Base-by-base conservation (phyloP, 2,888 invertebrate genomes). In the Sarcophaga subvicina region DNA sequence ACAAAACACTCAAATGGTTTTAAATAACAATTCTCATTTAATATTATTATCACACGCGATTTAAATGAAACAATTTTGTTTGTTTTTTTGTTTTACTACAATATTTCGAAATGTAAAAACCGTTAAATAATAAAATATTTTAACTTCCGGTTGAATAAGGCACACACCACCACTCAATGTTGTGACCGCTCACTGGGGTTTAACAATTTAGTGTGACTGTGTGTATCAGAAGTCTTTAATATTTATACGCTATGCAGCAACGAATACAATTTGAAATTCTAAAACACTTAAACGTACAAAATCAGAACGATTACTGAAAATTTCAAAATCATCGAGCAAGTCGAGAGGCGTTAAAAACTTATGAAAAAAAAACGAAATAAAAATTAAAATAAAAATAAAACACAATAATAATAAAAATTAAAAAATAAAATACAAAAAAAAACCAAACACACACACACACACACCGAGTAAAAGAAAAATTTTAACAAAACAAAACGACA, bases 261-360 rank as follows among this genome's bases (percentile, higher is more conserved):
- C 37, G 37, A 17, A 4, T 17, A 14, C 17, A 12, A 54, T 73
- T 54, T 54, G 12, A 14, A 47, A 66, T 64, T 78, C 27, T 78
- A 88, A 88, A 54, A 54, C 54, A 89, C 90, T 92, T 91, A 90
- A 90, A 90, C 90, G 90, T 90, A 90, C 91, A 90, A 91, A 92
- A 91, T 91, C 92, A 91, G 89, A 92, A 91, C 90, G 92, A 91
- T 91, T 90, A 93, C 93, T 93, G 90, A 93, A 91, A 88, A 89
- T 88, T 84, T 86, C 80, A 84, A 89, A 89, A 89, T 87, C 87
- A 82, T 76, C 87, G 88, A 88, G 77, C 81, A 54, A 69, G 77
- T 78, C 80, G 80, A 80, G 80, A 86, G 69, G 72, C 86, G 87
- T 85, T 81, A 85, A 85, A 80, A 82, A 64, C 62, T 85, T 70